These are phyloP conservation scores for Mandrillus leucophaeus DNA, from an alignment of 2,113 vertebrate species.

Conservation along the genomic window DNA sequence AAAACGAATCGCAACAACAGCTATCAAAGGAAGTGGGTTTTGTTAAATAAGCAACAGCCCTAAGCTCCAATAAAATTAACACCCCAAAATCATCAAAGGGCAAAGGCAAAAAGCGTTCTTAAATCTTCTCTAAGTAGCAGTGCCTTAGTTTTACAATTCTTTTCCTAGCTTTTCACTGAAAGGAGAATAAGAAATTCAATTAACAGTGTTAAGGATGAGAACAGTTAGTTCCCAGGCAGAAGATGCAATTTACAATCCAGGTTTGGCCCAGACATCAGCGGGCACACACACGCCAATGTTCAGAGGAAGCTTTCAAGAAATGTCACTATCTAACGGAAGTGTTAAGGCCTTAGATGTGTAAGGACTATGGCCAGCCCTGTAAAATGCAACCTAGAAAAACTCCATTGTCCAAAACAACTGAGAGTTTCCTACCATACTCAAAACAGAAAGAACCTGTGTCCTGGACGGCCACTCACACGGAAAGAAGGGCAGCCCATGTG, in stretches of 20 bases:
- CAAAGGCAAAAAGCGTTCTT: background rate
- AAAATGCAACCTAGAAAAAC: conserved; percentile 36
- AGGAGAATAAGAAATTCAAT: conserved; percentile 27
- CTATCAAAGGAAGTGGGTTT: background rate
- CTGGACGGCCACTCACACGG: background rate
- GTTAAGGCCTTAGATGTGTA: background rate
- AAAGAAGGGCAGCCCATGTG: background rate
- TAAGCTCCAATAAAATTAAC: conserved; percentile 24
- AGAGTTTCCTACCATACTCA: background rate
- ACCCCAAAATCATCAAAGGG: background rate
- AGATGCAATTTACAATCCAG: conserved; percentile 13
- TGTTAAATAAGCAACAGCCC: background rate
- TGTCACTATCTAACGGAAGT: conserved; percentile 28
- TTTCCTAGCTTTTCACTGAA: background rate
- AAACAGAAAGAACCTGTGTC: background rate
- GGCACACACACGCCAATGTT: background rate
- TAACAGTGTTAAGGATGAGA: conserved; percentile 26
- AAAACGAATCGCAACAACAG: background rate
- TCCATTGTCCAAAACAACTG: background rate
- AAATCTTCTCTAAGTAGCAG: background rate
- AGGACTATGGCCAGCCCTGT: conserved; percentile 13
- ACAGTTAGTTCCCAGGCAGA: conserved; percentile 24
- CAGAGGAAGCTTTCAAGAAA: conserved; percentile 55
- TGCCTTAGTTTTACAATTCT: background rate
- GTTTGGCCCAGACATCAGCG: background rate